Evolutionary conservation across 2,888 invertebrate genomes (phyloP), one percentile per base, ranked within the genome.

Genomic region (Tetragnatha montana): DNA sequence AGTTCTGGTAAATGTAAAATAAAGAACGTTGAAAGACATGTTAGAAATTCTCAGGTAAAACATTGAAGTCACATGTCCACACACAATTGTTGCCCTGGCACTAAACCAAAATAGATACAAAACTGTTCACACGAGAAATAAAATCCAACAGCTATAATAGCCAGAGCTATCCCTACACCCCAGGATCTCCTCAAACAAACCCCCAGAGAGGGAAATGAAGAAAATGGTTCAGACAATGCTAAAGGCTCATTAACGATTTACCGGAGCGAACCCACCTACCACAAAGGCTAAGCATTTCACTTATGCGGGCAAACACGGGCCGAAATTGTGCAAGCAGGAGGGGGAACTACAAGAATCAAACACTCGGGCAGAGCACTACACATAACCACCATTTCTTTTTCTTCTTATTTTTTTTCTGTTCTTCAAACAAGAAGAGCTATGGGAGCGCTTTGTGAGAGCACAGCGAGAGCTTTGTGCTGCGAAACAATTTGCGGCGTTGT

Each of bases 201-300:
- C 35, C 35, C 35, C 35, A 10, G n/a, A n/a, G 22, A 69, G 47
- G 60, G 0, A 22, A 12, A 80, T 69, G 69, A 69, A 3, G n/a
- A n/a, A 14, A 68, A 22, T 47, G 22, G 79, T n/a, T 68, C 6
- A 35, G 35, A 60, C 79, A 78, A 81, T 35, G 73, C 50, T 47
- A 49, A 49, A 21, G 82, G 35, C 82, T 82, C 82, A 74, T 82
- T 82, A 82, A 22, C 22, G 82, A 82, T 74, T n/a, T 73, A 74
- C 14, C 74, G 73, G 51, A 74, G 50, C 35, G 74, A 71, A 22
- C 74, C 10, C 22, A 60, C 19, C 22, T 35, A 35, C 14, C 21
- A 60, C 22, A 21, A 22, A 8, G n/a, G 60, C 47, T 47, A 50
- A 19, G 51, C 50, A 74, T 74, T 73, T 82, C 73, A 21, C 71